Evolutionary conservation across 2,113 vertebrate species (phyloP).

Genomic region (Gymnobelideus leadbeateri): DNA sequence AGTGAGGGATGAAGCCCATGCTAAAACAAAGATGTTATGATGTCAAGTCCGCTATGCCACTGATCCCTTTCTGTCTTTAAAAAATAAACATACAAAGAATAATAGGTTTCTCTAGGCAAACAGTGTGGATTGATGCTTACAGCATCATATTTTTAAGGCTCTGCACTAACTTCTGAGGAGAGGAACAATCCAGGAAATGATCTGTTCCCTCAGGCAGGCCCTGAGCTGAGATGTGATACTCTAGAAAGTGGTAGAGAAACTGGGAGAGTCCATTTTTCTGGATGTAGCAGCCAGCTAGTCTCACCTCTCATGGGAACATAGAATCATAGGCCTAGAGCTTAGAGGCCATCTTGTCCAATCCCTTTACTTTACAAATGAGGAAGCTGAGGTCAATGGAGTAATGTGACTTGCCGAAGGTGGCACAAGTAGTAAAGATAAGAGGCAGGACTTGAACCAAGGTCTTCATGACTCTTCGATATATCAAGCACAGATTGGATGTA

Average conservation of each 20-base stretch:
- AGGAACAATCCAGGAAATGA: not conserved
- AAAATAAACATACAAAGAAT: not conserved
- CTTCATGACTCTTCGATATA: not conserved
- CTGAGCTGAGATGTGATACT: not conserved
- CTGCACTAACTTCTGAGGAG: not conserved
- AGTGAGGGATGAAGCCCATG: not conserved
- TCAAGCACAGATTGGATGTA: not conserved
- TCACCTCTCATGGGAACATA: not conserved
- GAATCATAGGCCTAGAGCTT: not conserved
- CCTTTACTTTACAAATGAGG: not conserved
- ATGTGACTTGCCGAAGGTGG: not conserved
- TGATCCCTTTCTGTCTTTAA: not conserved
- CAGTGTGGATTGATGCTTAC: not conserved
- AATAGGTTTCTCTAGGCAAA: not conserved
- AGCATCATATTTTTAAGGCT: not conserved
- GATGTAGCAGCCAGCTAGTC: not conserved
- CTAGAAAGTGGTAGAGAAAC: not conserved
- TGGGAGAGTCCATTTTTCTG: not conserved
- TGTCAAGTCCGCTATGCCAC: not conserved
- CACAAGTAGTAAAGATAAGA: rapidly evolving
- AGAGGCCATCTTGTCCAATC: not conserved
- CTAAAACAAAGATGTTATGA: not conserved
- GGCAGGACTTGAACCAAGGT: not conserved
- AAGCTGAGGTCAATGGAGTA: not conserved
- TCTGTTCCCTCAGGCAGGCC: not conserved